Base-by-base conservation (phyloP, 2,888 invertebrate genomes). In the Cataglyphis albicans region DNA sequence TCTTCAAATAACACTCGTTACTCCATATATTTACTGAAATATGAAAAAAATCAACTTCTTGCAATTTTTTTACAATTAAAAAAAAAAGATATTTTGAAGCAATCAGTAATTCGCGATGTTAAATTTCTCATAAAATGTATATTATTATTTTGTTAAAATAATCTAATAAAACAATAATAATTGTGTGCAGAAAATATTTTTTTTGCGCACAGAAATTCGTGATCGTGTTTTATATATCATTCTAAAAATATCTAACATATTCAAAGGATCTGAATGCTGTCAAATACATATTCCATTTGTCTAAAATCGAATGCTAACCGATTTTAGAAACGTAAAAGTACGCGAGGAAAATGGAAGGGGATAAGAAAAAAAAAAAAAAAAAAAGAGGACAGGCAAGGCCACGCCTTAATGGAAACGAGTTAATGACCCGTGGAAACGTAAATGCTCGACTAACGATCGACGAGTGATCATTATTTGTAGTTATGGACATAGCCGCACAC, bases 391-490 rank as follows among this genome's bases (percentile, higher is more conserved):
- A 74, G 82, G 67, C 81, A 87, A 90, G 88, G 90, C 92, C 92
- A 92, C 92, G 91, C 93, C 92, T 92, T 92, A 92, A 92, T 93
- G 91, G 92, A 93, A 93, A 92, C 92, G 91, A 93, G 91, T 92
- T 93, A 93, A 93, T 92, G 93, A 93, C 91, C 92, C 92, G 90
- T 92, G 92, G 92, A 93, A 93, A 92, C 92, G 92, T 92, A 92
- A 92, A 92, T 91, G 91, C 87, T 87, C 88, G 74, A 65, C 86
- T 88, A 92, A 92, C 91, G 92, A 92, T 91, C 91, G 88, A 88
- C 90, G 87, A 91, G 90, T 90, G 89, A 85, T 92, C 91, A 91
- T 92, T 92, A 92, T 90, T 91, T 90, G 91, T 90, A 86, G 87
- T 88, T 89, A 88, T 90, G 84, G 90, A 76, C 84, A 89, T 64